Conservation (phyloP, 2,888 invertebrate genomes). For the Camptogramma bilineatum region DNA sequence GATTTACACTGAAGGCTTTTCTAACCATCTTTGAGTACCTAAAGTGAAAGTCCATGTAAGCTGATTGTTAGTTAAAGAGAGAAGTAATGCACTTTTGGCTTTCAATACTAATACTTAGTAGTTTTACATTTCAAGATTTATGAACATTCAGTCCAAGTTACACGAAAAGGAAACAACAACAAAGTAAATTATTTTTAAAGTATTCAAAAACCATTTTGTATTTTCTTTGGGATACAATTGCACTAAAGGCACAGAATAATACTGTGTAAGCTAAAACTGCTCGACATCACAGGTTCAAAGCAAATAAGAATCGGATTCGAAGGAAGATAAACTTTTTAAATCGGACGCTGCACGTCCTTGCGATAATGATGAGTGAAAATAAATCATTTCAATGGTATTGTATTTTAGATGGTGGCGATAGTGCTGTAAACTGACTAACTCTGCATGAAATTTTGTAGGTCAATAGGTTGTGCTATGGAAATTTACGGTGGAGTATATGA, state of each 20-base stretch:
- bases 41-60: no score
- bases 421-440: no score
- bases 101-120: no score
- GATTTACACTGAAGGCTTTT: no score
- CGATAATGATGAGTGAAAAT: constrained; percentile 37
- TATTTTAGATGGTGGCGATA: no score
- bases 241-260: constrained; percentile 7
- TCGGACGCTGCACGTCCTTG: constrained; percentile 28
- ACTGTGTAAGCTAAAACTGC: constrained; percentile 17
- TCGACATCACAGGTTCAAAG: constrained; percentile 35
- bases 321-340: constrained; percentile 39
- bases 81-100: no score
- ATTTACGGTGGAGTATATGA: no score
- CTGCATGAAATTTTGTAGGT: no score
- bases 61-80: no score
- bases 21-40: no score
- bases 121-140: no score
- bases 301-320: constrained; percentile 36
- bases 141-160: background rate
- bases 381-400: constrained; percentile 5
- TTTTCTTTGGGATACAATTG: background rate
- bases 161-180: background rate
- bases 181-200: background rate
- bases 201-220: background rate
- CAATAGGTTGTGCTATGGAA: no score